Base-by-base conservation (phyloP, 2,888 invertebrate genomes). In the Drosophila nr. perissopoda region DNA sequence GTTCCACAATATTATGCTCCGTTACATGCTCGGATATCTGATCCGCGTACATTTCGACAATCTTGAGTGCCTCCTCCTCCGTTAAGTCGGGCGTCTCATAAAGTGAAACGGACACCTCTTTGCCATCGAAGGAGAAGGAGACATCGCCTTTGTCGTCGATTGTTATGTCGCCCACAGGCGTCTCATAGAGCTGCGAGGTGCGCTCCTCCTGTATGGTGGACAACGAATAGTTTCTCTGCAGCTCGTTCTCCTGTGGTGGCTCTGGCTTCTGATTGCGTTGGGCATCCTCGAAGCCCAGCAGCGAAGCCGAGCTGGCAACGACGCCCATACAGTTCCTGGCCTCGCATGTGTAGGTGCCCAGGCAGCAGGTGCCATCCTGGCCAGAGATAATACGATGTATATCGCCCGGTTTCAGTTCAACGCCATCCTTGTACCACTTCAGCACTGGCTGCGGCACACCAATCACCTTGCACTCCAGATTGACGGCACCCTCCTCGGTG, bases 21-120 rank as follows among this genome's bases (percentile, higher is more conserved):
- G 95, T 93, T 59, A 98, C 96, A 91, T 98, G 96, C 93, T 98
- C 98, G 0, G 98, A 98, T 67, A 98, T 94, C 93, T 98, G 97
- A 91, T 98, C 97, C 0, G 98, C 98, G 90, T 98, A 98, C 97
- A 98, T 98, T 94, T 98, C 98, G 0, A 98, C 96, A 85, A 98
- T 97, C 93, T 98, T 97, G 38, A 97, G 94, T 0, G 98, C 98
- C 94, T 98, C 98, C 92, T 98, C 97, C 93, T 98, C 97, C 0
- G 98, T 98, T 58, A 98, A 94, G 93, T 98, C 98, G 0, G 98
- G 98, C 1, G 98, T 98, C 94, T 98, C 98, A 89, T 98, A 98
- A 4, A 98, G 93, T 5, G 98, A 98, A 0, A 98, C 97, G 0
- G 97, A 97, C 0, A 98, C 97, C 93, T 98, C 98, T 93, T 97